Evolutionary conservation across 2,888 invertebrate genomes (phyloP).

Genomic region (Hypomecis punctinalis): DNA sequence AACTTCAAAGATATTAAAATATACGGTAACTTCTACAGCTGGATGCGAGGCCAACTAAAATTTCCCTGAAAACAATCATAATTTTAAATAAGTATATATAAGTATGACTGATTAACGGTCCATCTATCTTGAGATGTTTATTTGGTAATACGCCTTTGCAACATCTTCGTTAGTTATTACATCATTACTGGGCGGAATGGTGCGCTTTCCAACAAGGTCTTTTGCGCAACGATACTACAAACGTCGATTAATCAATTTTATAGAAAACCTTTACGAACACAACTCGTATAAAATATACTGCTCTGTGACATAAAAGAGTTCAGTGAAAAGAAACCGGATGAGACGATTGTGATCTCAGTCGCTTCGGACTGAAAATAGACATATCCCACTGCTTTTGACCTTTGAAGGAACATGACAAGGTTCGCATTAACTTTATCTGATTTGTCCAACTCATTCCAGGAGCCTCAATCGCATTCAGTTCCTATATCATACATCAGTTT

Average conservation of each 20-base stretch:
- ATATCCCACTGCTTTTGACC: not conserved
- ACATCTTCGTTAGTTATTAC: slow-evolving; percentile 15
- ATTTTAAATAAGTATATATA: not conserved
- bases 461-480: slow-evolving; percentile 33
- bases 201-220: slow-evolving; percentile 8
- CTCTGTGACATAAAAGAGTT: not conserved
- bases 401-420: not conserved
- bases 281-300: too few relatives aligned
- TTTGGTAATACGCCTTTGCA: slow-evolving; percentile 20
- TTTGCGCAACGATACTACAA: slow-evolving; percentile 1
- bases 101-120: slow-evolving; percentile 6
- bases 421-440: slow-evolving; percentile 10
- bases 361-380: slow-evolving; percentile 9
- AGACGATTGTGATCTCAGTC: slow-evolving; percentile 6
- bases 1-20: slow-evolving; percentile 11
- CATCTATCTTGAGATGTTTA: slow-evolving; percentile 1
- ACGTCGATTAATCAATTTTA: too few relatives aligned
- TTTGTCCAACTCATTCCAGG: slow-evolving; percentile 23
- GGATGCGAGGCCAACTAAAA: slow-evolving; percentile 17
- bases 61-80: slow-evolving; percentile 16
- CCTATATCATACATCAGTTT: slow-evolving; percentile 41
- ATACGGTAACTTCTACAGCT: slow-evolving; percentile 3
- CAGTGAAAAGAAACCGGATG: slow-evolving; percentile 3
- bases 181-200: slow-evolving; percentile 11
- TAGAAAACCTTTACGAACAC: too few relatives aligned